Percentiles rank a stretch among this genome's conserved stretches.
phyloP scores from a whole-genome alignment of 2,888 invertebrate species.

The Orthosia gracilis region DNA sequence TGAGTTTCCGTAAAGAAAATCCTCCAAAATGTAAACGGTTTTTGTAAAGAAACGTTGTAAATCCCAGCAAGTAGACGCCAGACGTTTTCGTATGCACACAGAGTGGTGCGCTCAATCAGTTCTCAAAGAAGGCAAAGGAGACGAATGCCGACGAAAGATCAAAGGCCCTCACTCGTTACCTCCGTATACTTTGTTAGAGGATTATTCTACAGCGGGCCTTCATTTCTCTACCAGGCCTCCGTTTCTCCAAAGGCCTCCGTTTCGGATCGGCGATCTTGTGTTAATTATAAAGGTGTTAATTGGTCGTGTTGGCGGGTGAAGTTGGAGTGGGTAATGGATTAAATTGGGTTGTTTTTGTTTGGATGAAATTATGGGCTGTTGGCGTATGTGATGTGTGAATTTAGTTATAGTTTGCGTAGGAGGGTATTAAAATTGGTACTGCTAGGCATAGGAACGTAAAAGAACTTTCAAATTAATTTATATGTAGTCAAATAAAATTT shows the following conservation, averaged over 20 bases:
- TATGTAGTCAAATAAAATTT: not conserved
- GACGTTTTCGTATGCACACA: conserved; percentile 88
- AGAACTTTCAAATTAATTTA: too few relatives aligned
- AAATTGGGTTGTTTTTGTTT: conserved; percentile 27
- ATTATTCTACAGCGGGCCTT: conserved; percentile 57
- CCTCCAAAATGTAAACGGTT: conserved; percentile 74
- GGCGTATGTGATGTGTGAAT: conserved; percentile 10
- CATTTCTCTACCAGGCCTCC: conserved; percentile 49
- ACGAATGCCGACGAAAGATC: conserved; percentile 80
- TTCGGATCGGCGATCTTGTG: conserved; percentile 41
- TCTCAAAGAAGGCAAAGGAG: conserved; percentile 86
- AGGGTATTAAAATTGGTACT: not conserved
- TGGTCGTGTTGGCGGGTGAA: conserved; percentile 13
- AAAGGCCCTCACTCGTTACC: conserved; percentile 82
- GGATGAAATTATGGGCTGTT: conserved; percentile 4
- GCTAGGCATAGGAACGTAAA: too few relatives aligned
- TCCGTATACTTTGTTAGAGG: conserved; percentile 67
- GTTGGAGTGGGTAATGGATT: conserved; percentile 13
- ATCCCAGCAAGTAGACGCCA: conserved; percentile 75
- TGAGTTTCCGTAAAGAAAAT: conserved; percentile 67
- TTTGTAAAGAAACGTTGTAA: conserved; percentile 80
- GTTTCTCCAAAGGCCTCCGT: conserved; percentile 53
- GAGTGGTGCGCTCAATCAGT: conserved; percentile 88
- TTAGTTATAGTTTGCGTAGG: not conserved
- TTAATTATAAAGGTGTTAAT: conserved; percentile 48